Percentiles rank a stretch among this genome's conserved stretches.
phyloP scores from a whole-genome alignment of 1,140 invertebrate genomes.

The Meloidogyne chitwoodi region DNA sequence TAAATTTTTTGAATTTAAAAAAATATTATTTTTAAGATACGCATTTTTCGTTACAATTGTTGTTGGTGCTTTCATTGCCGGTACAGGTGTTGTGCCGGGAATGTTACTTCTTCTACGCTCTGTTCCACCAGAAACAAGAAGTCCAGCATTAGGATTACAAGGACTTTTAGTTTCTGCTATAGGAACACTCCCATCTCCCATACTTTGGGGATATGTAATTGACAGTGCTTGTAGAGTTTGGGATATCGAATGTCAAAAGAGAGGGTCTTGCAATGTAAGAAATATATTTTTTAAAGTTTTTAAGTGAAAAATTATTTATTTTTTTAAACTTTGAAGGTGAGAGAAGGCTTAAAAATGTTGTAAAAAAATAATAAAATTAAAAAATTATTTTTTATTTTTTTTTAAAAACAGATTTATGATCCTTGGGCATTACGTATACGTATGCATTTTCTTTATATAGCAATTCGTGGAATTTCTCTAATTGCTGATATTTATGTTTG shows the following conservation, averaged over 20 bases:
- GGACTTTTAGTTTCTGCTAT: constrained; percentile 56
- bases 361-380: too few relatives aligned
- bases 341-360: too few relatives aligned
- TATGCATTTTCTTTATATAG: constrained; percentile 27
- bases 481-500: constrained; percentile 27
- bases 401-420: neutral
- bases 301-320: too few relatives aligned
- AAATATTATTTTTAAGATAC: neutral
- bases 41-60: constrained; percentile 48
- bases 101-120: constrained; percentile 55
- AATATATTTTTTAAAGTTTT: too few relatives aligned
- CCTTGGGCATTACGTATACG: neutral
- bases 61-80: constrained; percentile 47
- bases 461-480: constrained; percentile 15
- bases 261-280: constrained; percentile 60
- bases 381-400: too few relatives aligned
- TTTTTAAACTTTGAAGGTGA: too few relatives aligned
- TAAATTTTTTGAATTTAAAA: neutral
- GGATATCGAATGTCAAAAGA: constrained; percentile 50
- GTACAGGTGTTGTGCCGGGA: constrained; percentile 54
- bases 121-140: constrained; percentile 51
- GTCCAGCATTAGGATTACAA: constrained; percentile 55
- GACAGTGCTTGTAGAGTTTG: constrained; percentile 61
- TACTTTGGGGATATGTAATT: constrained; percentile 60
- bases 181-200: constrained; percentile 60